Evolutionary conservation across 2,113 vertebrate genomes (phyloP), one percentile per base, ranked within the genome.

Genomic region (Salvator merianae): DNA sequence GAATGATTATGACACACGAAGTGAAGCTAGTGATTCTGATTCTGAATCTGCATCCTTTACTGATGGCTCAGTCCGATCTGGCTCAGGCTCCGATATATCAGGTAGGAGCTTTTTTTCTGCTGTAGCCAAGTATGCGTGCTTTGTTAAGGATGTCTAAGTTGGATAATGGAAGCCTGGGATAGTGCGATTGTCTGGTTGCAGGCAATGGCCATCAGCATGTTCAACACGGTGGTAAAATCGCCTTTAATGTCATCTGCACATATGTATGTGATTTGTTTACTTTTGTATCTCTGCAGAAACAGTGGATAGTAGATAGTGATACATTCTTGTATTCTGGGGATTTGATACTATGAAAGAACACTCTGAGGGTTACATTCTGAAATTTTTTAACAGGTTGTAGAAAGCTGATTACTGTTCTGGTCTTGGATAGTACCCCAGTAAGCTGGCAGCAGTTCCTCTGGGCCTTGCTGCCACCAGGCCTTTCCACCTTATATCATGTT

Each of bases 21-120:
- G 98, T 63, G 99, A 99, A 92, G 99, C 98, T 69, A 99, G 98
- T 0, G 99, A 99, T 92, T 99, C 99, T 1, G 98, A 97, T 63
- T 99, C 98, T 10, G 98, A 98, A 84, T 99, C 98, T 0, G 97
- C 97, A 77, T 98, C 98, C 78, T 99, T 99, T 94, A 98, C 98
- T 18, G 98, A 99, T 24, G 98, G 97, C 2, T 99, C 98, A 5
- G 97, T 97, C 66, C 96, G 93, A 90, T 98, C 98, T 32, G 98
- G 95, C 62, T 98, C 98, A 14, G 97, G 95, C 87, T 98, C 98
- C 1, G 98, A 98, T 28, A 97, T 95, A 38, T 99, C 98, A 95
- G 98, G 98, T 99, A 95, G 63, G 50, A 81, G 84, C 18, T 66
- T 10, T 73, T 10, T 73, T 77, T 62, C 63, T 80, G 81, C 87